Base-by-base conservation (phyloP, 2,888 invertebrate species). In the Drosophila phalerata region DNA sequence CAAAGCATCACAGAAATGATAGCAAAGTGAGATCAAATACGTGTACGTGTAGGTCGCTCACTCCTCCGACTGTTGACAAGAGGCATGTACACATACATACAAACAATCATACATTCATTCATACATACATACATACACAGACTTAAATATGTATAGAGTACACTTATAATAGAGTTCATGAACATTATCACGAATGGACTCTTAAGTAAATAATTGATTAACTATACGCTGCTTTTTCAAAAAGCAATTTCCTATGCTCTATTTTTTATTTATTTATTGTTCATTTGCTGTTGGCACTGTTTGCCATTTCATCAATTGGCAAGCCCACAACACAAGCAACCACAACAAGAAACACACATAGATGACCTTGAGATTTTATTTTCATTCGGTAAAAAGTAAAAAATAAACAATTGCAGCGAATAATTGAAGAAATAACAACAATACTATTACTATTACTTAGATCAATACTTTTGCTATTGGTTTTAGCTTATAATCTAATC, bases 1-100 rank as follows among this genome's bases (percentile, higher is more conserved):
- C 6, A 63, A 51, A 60, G 52, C 52, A 70, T 69, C 63, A 45
- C 45, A 52, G 15, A 28, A 25, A 34, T 62, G 58, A 78, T 72
- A 69, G 69, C 58, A 56, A 70, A 73, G 81, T 68, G 68, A 83
- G 65, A 74, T 74, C 69, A 42, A 47, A 43, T 67, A 47, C 34
- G 56, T 22, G 28, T 67, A 47, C 34, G 56, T 22, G 28, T 28
- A 37, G 45, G 15, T 32, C 55, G 45, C 49, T 63, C 37, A 48
- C 60, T 47, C n/a, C 45, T 28, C 5, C 37, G 17, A 25, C 52
- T 32, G 52, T 22, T 34, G 42, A 55, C 55, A 48, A 48, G 15
- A 45, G 10, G 5, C 19, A 61, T 19, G 37, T 15, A 43, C n/a
- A 45, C 15, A 17, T 43, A 34, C 25, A 34, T 13, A 25, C 25